A percentile compares a stretch with the other conserved stretches of the same genome.
Evolutionary conservation across 2,888 invertebrate genomes (phyloP).

Genomic region (Drosophila vallismaia): DNA sequence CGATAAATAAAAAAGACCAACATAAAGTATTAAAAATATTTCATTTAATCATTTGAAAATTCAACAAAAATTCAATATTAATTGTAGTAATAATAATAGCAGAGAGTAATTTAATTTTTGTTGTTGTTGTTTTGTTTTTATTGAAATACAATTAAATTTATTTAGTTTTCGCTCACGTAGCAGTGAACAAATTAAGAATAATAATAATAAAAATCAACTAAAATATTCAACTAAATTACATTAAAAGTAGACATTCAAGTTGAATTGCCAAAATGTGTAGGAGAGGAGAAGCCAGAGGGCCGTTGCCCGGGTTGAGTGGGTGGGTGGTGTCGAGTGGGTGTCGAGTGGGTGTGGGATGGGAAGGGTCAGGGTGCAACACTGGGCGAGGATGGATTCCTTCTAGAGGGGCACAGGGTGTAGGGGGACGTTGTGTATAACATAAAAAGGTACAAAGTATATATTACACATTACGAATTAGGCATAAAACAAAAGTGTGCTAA

Average conservation of each 20-base stretch:
- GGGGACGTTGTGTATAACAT: slow-evolving; percentile 39
- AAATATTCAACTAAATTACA: slow-evolving; percentile 84
- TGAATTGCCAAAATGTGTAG: slow-evolving; percentile 52
- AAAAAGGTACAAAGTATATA: slow-evolving; percentile 77
- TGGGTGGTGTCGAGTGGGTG: slow-evolving; percentile 15
- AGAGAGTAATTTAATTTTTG: slow-evolving; percentile 63
- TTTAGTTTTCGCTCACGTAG: slow-evolving; percentile 57
- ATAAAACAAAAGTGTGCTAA: slow-evolving; percentile 73
- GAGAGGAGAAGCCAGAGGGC: slow-evolving; percentile 15
- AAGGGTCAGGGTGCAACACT: slow-evolving; percentile 48
- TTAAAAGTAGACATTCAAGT: slow-evolving; percentile 76
- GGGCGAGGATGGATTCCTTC: slow-evolving; percentile 38
- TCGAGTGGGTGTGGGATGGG: slow-evolving; percentile 22
- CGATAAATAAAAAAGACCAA: slow-evolving; percentile 40
- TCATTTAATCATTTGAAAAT: slow-evolving; percentile 82
- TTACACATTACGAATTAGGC: slow-evolving; percentile 70
- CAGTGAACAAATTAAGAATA: slow-evolving; percentile 49
- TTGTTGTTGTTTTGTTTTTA: slow-evolving; percentile 46
- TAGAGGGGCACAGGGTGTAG: background rate
- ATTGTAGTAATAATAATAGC: slow-evolving; percentile 75
- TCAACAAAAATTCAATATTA: slow-evolving; percentile 83
- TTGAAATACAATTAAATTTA: slow-evolving; percentile 72
- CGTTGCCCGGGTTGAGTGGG: background rate
- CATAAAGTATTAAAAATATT: slow-evolving; percentile 74
- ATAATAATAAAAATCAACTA: slow-evolving; percentile 83